Evolutionary conservation across 2,113 vertebrate species (phyloP).

Genomic region (Sakesphorus luctuosus): DNA sequence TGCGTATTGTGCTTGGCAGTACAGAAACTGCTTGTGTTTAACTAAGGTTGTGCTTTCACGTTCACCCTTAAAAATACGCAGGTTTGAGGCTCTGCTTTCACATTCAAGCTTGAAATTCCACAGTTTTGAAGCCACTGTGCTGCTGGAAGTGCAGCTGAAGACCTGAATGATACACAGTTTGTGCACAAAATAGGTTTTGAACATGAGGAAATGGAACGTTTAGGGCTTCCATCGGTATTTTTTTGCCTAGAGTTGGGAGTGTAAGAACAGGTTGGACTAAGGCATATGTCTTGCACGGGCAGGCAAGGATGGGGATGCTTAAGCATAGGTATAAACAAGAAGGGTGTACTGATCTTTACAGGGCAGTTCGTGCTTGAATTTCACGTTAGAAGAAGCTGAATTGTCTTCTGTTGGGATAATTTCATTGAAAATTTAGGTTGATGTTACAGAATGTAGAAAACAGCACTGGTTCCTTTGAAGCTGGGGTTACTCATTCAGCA

Average conservation of each 20-base stretch:
- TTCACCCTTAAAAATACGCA: background rate
- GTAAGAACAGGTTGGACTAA: background rate
- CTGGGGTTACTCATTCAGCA: background rate
- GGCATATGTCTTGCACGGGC: background rate
- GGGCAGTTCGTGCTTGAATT: background rate
- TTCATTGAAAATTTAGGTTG: background rate
- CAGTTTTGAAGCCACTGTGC: fast-evolving
- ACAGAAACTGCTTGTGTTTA: background rate
- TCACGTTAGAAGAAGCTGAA: background rate
- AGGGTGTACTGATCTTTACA: background rate
- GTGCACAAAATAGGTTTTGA: background rate
- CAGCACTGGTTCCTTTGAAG: background rate
- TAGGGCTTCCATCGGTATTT: background rate
- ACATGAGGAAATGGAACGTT: background rate
- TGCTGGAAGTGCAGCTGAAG: background rate
- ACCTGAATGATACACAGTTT: background rate
- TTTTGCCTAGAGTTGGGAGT: background rate
- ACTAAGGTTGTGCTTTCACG: background rate
- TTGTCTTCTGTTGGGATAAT: background rate
- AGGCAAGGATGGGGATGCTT: background rate
- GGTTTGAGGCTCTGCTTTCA: background rate
- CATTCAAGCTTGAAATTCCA: fast-evolving
- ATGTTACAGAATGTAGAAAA: background rate
- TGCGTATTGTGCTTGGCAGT: fast-evolving
- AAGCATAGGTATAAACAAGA: background rate